These are phyloP conservation scores for Polypedilum vanderplanki DNA, from an alignment of 1,140 invertebrate species.

Conservation along the genomic window DNA sequence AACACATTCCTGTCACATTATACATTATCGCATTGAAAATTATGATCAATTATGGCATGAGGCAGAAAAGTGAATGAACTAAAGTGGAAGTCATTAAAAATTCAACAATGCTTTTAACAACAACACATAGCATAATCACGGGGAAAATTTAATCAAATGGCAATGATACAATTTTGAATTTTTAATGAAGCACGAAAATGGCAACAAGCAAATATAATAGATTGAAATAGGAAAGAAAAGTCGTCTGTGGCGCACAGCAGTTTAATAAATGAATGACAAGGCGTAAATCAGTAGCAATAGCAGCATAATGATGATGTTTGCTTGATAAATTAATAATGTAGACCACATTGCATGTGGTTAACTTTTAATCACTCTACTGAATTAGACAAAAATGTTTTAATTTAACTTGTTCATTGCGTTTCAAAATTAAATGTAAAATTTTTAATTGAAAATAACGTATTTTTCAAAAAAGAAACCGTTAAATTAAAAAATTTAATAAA, in stretches of 20 bases:
- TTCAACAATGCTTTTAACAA: conserved; percentile 13
- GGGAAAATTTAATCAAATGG: conserved; percentile 26
- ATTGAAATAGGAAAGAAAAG: neutral
- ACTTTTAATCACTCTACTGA: too few species aligned
- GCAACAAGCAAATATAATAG: neutral
- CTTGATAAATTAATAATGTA: neutral
- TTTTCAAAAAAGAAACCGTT: too few species aligned
- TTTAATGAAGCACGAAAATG: conserved; percentile 11
- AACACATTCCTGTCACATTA: neutral
- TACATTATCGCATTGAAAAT: neutral
- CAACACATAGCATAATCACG: neutral
- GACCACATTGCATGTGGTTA: neutral
- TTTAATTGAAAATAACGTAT: too few species aligned
- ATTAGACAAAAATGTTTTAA: too few species aligned
- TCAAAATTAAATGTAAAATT: too few species aligned
- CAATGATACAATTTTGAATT: conserved; percentile 10
- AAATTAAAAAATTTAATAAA: too few species aligned
- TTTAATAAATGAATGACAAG: neutral
- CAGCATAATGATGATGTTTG: neutral
- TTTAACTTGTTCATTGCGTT: too few species aligned
- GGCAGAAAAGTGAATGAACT: neutral
- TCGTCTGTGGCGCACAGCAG: neutral
- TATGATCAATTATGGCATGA: neutral
- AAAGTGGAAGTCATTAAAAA: neutral
- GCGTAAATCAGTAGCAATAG: neutral